phyloP scores from a whole-genome alignment of 2,888 invertebrate species.

The Antheraea assamensis region DNA sequence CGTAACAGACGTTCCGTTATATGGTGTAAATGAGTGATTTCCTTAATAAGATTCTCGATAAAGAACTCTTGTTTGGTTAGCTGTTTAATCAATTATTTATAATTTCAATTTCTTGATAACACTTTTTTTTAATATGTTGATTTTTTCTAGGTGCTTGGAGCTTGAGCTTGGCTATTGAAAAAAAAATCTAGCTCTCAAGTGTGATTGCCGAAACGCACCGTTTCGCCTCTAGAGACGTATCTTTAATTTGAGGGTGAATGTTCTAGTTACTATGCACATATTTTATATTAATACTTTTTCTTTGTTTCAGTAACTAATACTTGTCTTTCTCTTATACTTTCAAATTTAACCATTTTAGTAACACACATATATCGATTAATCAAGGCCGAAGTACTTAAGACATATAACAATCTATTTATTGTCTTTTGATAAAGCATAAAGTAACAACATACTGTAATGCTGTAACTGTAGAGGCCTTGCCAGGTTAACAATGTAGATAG shows the following conservation, averaged over 20 bases:
- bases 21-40: background rate
- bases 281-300: too few relatives aligned
- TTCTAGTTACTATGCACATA: too few relatives aligned
- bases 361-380: too few relatives aligned
- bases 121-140: background rate
- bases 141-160: background rate
- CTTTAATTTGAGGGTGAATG: background rate
- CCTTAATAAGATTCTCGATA: background rate
- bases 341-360: too few relatives aligned
- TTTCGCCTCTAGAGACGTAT: background rate
- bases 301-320: too few relatives aligned
- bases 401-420: background rate
- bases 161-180: background rate
- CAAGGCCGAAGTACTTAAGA: too few relatives aligned
- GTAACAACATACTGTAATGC: too few relatives aligned
- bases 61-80: background rate
- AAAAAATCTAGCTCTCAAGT: background rate
- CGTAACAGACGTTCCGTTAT: background rate
- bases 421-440: background rate
- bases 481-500: too few relatives aligned
- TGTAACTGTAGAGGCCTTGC: too few relatives aligned
- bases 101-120: background rate
- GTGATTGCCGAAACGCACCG: background rate
- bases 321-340: too few relatives aligned
- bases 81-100: background rate